Evolutionary conservation across 2,113 vertebrate genomes (phyloP).

Genomic region (Osmerus mordax): DNA sequence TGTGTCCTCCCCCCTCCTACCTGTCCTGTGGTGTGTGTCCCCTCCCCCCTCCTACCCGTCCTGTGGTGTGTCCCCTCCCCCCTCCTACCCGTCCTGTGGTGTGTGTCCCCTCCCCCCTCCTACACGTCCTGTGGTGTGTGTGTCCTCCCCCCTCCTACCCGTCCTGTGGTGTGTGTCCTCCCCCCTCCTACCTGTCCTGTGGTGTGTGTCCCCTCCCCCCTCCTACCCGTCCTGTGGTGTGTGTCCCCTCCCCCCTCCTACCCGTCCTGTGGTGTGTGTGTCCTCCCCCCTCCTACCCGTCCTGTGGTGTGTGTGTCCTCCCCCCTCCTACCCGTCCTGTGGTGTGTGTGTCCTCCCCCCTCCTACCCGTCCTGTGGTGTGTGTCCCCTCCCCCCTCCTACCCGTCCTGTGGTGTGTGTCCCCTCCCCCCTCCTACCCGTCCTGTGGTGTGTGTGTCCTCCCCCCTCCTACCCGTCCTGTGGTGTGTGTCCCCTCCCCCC

Average conservation of each 20-base stretch:
- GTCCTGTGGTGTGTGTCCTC: slow-evolving; percentile 77
- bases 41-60: slow-evolving; percentile 74
- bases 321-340: slow-evolving; percentile 82
- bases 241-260: slow-evolving; percentile 39
- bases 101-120: slow-evolving; percentile 8
- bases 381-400: slow-evolving; percentile 40
- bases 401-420: slow-evolving; percentile 83
- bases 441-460: slow-evolving; percentile 73
- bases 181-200: slow-evolving; percentile 82
- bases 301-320: slow-evolving; percentile 70
- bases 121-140: slow-evolving; percentile 88
- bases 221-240: slow-evolving; percentile 86
- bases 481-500: slow-evolving; percentile 31
- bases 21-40: slow-evolving; percentile 81
- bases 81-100: slow-evolving; percentile 84
- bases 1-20: slow-evolving; percentile 57
- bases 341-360: too few species aligned
- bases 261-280: slow-evolving; percentile 84
- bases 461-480: slow-evolving; percentile 83
- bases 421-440: slow-evolving; percentile 78
- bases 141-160: slow-evolving; percentile 63
- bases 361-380: slow-evolving; percentile 86
- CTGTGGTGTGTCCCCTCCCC: slow-evolving; percentile 70
- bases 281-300: slow-evolving; percentile 74
- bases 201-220: slow-evolving; percentile 47